Evolutionary conservation across 2,888 invertebrate genomes (phyloP).

Genomic region (Fragum whitleyi): DNA sequence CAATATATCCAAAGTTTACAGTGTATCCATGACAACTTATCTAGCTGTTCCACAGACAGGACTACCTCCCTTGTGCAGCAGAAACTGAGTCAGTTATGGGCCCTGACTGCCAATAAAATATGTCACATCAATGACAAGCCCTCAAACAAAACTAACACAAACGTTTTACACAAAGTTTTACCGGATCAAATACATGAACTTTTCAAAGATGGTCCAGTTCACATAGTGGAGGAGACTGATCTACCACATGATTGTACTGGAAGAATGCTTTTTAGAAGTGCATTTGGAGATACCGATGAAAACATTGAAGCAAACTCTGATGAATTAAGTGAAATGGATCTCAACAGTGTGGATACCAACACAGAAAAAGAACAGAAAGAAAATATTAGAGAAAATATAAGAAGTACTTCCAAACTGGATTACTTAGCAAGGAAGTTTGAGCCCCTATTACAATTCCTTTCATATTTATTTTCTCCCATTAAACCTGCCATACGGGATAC

Average conservation of each 20-base stretch:
- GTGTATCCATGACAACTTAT: slow-evolving; percentile 69
- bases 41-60: slow-evolving; percentile 57
- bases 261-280: background rate
- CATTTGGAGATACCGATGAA: background rate
- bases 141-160: background rate
- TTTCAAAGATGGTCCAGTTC: background rate
- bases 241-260: background rate
- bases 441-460: slow-evolving; percentile 4
- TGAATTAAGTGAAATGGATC: background rate
- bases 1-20: slow-evolving; percentile 68
- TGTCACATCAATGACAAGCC: slow-evolving; percentile 59
- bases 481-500: background rate
- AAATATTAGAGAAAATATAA: background rate
- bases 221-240: background rate
- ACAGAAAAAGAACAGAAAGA: background rate
- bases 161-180: background rate
- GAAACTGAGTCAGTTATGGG: slow-evolving; percentile 67
- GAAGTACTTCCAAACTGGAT: background rate
- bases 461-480: background rate
- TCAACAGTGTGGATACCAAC: background rate
- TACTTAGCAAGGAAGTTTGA: background rate
- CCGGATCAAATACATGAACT: slow-evolving; percentile 14
- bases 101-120: slow-evolving; percentile 62
- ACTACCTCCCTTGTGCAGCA: slow-evolving; percentile 64
- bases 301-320: background rate